Conservation (phyloP, 2,888 invertebrate genomes). For the Phaedon cochleariae region DNA sequence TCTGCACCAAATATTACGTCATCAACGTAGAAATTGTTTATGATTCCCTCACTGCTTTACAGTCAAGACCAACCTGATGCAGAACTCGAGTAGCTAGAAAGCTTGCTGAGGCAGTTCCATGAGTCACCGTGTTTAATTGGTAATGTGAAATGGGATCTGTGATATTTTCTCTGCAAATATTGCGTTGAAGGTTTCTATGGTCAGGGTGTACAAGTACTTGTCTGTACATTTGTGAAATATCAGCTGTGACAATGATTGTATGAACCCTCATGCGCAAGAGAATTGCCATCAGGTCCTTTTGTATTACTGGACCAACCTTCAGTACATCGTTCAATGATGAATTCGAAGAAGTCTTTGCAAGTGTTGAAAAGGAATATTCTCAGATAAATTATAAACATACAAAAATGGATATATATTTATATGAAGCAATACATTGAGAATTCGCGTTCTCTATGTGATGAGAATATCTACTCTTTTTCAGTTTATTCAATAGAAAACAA, state of each 20-base stretch:
- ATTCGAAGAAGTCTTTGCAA: slow-evolving; percentile 15
- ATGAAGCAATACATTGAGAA: too few species aligned
- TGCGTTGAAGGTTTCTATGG: slow-evolving; percentile 29
- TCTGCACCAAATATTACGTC: background rate
- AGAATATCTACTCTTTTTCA: too few species aligned
- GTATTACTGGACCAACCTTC: slow-evolving; percentile 30
- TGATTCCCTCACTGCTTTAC: slow-evolving; percentile 15
- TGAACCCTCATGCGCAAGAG: slow-evolving; percentile 27
- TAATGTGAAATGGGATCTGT: slow-evolving; percentile 19
- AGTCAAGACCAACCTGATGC: slow-evolving; percentile 20
- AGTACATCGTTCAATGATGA: slow-evolving; percentile 24
- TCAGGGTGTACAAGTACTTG: too few species aligned
- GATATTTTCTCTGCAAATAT: slow-evolving; percentile 30
- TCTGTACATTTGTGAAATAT: too few species aligned
- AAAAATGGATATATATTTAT: too few species aligned
- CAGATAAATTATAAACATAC: too few species aligned
- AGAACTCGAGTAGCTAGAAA: too few species aligned
- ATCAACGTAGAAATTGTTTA: slow-evolving; percentile 24
- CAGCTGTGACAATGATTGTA: slow-evolving; percentile 34
- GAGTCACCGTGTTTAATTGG: slow-evolving; percentile 28
- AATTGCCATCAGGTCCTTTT: slow-evolving; percentile 33
- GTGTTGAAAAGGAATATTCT: too few species aligned
- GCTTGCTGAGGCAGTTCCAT: too few species aligned
- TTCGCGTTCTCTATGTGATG: too few species aligned
- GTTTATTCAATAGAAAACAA: too few species aligned